Percentiles rank a stretch among this genome's conserved stretches.
Conservation (phyloP, 2,888 invertebrate genomes). For the Thyatira batis region DNA sequence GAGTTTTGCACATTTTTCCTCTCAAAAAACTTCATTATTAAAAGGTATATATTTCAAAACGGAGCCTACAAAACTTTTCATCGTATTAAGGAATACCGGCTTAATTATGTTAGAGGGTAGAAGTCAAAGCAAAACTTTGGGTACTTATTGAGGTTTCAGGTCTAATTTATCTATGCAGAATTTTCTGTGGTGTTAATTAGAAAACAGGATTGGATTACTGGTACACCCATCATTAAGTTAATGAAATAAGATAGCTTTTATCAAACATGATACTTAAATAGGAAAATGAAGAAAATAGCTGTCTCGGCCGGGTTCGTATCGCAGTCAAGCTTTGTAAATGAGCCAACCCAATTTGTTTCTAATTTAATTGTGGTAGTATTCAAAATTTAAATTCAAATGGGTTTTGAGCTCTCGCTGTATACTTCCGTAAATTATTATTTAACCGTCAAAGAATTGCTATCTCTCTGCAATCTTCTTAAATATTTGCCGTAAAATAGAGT, state of each 20-base stretch:
- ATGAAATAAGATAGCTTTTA: conserved; percentile 69
- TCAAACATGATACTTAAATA: conserved; percentile 51
- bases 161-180: conserved; percentile 32
- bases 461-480: not conserved
- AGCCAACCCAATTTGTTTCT: conserved; percentile 42
- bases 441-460: conserved; percentile 16
- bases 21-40: not conserved
- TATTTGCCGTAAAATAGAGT: too few relatives aligned
- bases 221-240: conserved; percentile 64
- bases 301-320: conserved; percentile 22
- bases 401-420: conserved; percentile 27
- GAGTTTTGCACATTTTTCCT: conserved; percentile 27
- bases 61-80: not conserved
- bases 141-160: conserved; percentile 12
- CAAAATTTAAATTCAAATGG: conserved; percentile 42
- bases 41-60: not conserved
- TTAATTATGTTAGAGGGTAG: conserved; percentile 1
- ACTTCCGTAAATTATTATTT: conserved; percentile 35
- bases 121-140: not conserved
- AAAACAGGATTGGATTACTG: conserved; percentile 59
- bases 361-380: conserved; percentile 40
- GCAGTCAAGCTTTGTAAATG: conserved; percentile 29
- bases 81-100: not conserved
- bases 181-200: conserved; percentile 56
- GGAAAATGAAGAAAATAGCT: conserved; percentile 49